Conservation (phyloP, 2,888 invertebrate genomes). For the Apodemia mormo region DNA sequence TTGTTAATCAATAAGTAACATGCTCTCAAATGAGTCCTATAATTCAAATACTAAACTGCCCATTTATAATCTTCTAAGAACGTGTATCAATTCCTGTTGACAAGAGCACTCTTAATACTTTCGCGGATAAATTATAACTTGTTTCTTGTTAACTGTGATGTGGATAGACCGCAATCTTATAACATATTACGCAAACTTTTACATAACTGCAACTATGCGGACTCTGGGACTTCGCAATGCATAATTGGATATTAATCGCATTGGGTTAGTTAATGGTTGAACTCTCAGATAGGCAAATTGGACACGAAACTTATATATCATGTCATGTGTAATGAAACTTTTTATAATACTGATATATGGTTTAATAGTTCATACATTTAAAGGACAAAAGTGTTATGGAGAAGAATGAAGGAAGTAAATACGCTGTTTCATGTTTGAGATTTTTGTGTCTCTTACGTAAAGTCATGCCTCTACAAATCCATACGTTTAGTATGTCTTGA, state of each 20-base stretch:
- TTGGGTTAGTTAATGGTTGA: slow-evolving; percentile 24
- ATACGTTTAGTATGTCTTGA: not conserved
- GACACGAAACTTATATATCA: slow-evolving; percentile 21
- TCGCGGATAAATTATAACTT: slow-evolving; percentile 24
- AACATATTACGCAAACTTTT: slow-evolving; percentile 41
- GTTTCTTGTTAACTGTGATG: slow-evolving; percentile 30
- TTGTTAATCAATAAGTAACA: not conserved
- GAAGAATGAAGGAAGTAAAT: not conserved
- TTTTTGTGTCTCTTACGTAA: not conserved
- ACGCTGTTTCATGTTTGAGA: not conserved
- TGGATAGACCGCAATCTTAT: slow-evolving; percentile 38
- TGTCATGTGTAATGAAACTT: not conserved
- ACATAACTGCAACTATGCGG: slow-evolving; percentile 36
- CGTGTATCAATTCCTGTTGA: slow-evolving; percentile 20
- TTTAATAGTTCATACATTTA: not conserved
- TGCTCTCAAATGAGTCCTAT: not conserved
- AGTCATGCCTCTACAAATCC: not conserved
- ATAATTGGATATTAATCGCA: slow-evolving; percentile 47
- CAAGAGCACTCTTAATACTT: slow-evolving; percentile 23
- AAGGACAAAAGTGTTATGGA: not conserved
- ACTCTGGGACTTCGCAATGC: slow-evolving; percentile 44
- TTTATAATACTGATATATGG: not conserved
- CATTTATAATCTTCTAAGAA: slow-evolving; percentile 3
- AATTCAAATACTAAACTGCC: not conserved
- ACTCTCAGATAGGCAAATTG: slow-evolving; percentile 18